Base-by-base conservation (phyloP, 1,140 invertebrate species). In the Ceratoteleas bidentatus region DNA sequence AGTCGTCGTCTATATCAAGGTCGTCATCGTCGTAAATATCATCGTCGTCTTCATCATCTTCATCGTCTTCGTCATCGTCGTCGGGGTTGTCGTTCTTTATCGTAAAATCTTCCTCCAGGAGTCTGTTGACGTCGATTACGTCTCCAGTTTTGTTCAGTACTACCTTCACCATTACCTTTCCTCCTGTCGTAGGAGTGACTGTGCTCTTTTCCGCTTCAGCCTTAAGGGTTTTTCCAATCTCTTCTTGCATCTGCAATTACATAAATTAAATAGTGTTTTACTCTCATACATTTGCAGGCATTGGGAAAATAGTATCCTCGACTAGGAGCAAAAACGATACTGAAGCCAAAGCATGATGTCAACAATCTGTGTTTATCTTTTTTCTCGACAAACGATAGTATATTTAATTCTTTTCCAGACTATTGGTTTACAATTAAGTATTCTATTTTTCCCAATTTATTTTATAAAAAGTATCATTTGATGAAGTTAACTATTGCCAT, bases 171-270 rank as follows among this genome's bases (percentile, higher is more conserved):
- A 61, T 66, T 6, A 78, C 13, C 15, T 47, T 53, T 6, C 47
- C 10, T 32, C 11, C 24, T n/a, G 32, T 8, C n/a, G 15, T 54
- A 0, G 66, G 73, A 43, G 43, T 52, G 2, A 16, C 5, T 16
- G 57, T 74, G 10, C 61, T 65, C 15, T 74, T 87, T 72, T 84
- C 79, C 1, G 87, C 86, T 61, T 89, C 86, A 0, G 87, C 87
- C 66, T 88, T 89, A 0, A 88, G 73, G 2, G 85, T 88, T 64
- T 87, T 88, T 6, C 83, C 88, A 7, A 88, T 58, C 70, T 91
- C 88, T 53, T 87, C 85, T 49, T 88, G 86, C 40, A 87, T 85
- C 85, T 89, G 50, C 0, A 68, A 61, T n/a, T 50, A 32, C 24
- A 24, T 4, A 24, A 24, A 24, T 24, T 24, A 4, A 24, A 24